These are phyloP conservation scores for Coluber constrictor DNA, from an alignment of 2,797 vertebrate genomes.

Conservation along the genomic window DNA sequence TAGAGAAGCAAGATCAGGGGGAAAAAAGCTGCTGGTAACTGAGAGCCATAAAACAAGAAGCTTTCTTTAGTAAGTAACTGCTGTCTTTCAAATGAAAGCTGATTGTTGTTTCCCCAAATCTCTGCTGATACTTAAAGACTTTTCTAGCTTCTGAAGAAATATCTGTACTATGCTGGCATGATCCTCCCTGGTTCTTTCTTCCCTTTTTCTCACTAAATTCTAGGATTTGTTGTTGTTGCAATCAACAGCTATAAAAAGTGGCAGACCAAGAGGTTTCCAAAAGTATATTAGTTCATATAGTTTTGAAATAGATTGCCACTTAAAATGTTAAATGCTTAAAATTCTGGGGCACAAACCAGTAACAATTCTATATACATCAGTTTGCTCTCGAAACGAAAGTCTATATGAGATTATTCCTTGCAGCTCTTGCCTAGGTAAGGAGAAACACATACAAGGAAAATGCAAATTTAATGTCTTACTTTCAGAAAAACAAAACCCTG, in stretches of 20 bases:
- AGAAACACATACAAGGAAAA: neutral
- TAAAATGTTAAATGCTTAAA: neutral
- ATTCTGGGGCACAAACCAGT: neutral
- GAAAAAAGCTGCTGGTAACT: neutral
- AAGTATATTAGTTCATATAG: neutral
- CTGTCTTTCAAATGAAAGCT: constrained; percentile 7
- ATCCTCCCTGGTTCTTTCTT: too few species aligned
- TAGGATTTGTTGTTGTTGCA: neutral
- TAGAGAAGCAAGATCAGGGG: constrained; percentile 17
- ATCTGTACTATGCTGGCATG: neutral
- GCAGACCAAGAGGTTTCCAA: neutral
- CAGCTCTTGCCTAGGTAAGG: neutral
- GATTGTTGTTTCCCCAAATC: neutral
- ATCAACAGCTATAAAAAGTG: neutral
- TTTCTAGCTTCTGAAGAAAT: neutral
- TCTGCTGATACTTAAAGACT: neutral
- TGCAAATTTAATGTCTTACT: neutral
- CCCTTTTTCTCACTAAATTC: neutral
- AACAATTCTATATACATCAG: neutral
- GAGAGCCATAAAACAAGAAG: neutral
- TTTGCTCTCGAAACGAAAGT: neutral
- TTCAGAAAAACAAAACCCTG: too few species aligned
- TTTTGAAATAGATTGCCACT: neutral
- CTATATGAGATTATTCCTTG: neutral
- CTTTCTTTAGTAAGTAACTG: neutral